Percentiles rank a stretch among this genome's conserved stretches.
These are phyloP conservation scores for Drymonia ruficornis DNA, from an alignment of 2,888 invertebrate species.

Conservation along the genomic window DNA sequence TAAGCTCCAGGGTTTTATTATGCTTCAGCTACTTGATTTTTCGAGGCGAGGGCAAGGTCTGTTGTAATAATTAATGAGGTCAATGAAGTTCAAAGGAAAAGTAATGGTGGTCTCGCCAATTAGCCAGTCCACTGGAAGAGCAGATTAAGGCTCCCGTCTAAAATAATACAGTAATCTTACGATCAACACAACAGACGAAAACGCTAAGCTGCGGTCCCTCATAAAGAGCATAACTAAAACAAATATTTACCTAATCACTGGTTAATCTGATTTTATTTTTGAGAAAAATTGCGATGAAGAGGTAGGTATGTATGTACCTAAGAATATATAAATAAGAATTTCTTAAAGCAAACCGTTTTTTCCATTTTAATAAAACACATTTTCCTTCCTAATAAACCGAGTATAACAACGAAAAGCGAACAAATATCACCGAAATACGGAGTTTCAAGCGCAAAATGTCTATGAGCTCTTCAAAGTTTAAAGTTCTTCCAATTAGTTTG, in stretches of 20 bases:
- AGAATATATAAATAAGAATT: too few species aligned
- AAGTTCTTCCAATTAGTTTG: not conserved
- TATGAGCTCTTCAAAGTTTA: not conserved
- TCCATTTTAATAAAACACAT: not conserved
- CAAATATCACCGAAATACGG: not conserved
- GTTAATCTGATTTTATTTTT: not conserved
- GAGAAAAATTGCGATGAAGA: not conserved
- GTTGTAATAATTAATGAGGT: slow-evolving; percentile 31
- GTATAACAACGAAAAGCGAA: not conserved
- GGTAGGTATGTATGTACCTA: too few species aligned
- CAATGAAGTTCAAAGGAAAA: slow-evolving; percentile 36
- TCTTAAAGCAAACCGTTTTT: too few species aligned
- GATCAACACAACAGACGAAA: slow-evolving; percentile 25
- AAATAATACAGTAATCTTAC: slow-evolving; percentile 27
- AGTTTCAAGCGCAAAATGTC: too few species aligned
- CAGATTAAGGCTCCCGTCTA: slow-evolving; percentile 30
- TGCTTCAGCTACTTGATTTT: slow-evolving; percentile 6
- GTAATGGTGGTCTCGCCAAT: slow-evolving; percentile 24
- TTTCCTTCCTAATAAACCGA: not conserved
- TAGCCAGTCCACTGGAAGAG: slow-evolving; percentile 22
- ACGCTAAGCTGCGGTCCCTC: not conserved
- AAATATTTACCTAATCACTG: not conserved
- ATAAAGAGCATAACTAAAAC: not conserved
- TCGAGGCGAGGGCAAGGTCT: slow-evolving; percentile 5
- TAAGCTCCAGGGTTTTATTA: slow-evolving; percentile 4